phyloP scores from a whole-genome alignment of 2,113 vertebrate species.

The Sylvia atricapilla region DNA sequence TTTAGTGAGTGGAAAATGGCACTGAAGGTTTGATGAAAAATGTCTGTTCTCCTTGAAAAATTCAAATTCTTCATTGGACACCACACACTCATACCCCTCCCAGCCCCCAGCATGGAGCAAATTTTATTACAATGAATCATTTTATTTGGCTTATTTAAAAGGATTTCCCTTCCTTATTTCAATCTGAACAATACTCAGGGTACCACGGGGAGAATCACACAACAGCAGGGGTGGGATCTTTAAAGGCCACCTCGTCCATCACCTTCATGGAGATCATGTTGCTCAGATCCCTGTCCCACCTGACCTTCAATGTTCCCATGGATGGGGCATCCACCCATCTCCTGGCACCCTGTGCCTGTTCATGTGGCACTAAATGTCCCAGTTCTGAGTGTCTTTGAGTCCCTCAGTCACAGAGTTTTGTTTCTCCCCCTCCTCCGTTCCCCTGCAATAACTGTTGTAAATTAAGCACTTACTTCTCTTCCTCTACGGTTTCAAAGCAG shows the following conservation, averaged over 20 bases:
- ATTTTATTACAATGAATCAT: background rate
- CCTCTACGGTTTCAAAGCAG: conserved; percentile 52
- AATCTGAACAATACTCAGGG: background rate
- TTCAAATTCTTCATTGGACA: background rate
- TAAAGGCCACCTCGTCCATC: background rate
- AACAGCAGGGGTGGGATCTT: background rate
- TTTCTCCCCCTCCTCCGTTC: background rate
- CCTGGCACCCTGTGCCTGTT: background rate
- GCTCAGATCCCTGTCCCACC: background rate
- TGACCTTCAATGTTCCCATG: background rate
- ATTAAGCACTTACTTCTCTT: conserved; percentile 53
- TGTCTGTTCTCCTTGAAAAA: background rate
- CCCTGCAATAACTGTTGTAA: conserved; percentile 33
- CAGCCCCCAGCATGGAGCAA: background rate
- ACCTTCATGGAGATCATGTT: background rate
- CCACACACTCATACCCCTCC: background rate
- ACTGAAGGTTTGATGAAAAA: background rate
- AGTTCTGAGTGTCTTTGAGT: background rate
- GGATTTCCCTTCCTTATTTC: background rate
- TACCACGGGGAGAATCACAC: background rate
- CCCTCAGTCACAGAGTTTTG: background rate
- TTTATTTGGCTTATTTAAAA: background rate
- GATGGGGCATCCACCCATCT: background rate
- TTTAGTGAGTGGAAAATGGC: background rate
- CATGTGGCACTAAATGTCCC: background rate